Evolutionary conservation across 2,888 invertebrate species (phyloP), one percentile per base, ranked within the genome.

Genomic region (Apotomis betuletana): DNA sequence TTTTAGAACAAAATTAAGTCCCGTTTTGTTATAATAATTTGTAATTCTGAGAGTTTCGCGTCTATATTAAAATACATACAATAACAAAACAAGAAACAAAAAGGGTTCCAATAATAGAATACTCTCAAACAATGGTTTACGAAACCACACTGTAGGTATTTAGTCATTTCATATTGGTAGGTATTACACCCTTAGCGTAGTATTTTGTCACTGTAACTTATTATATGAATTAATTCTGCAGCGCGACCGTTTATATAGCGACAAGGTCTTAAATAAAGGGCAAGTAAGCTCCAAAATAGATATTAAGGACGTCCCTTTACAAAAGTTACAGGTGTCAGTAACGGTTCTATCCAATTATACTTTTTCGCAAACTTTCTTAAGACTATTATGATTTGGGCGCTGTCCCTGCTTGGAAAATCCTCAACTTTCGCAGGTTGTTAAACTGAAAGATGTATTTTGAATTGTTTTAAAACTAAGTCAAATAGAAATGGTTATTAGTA

Each of bases 241-340:
- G 9, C 55, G 54, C 15, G n/a, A 64, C n/a, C 44, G 27, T 44
- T 70, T 5, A 60, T 44, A 59, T 13, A 55, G n/a, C 58, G 44
- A 63, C 58, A 58, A 36, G 58, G 52, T 64, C 5, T n/a, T 51
- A 49, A 52, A 52, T 57, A 58, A n/a, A 13, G 9, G 51, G 58
- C 58, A 27, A 51, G 55, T 10, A 59, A 60, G 58, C 52, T 61
- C 57, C 27, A 38, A 51, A 67, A 71, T 67, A 67, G 71, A 71
- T 67, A 51, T 57, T 51, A 54, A 62, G 71, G 70, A 15, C 60
- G 52, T 4, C 49, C 51, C 51, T 57, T 70, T 71, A 57, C 41
- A 61, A 64, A 71, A 71, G 71, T 72, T 63, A 52, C 72, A 72
- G 72, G 72, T 72, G 72, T 38, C 57, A 46, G 58, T 59, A 58